A percentile compares a stretch with the other conserved stretches of the same genome.
phyloP scores from a whole-genome alignment of 1,140 invertebrate genomes.

The Camponotus vicinus region DNA sequence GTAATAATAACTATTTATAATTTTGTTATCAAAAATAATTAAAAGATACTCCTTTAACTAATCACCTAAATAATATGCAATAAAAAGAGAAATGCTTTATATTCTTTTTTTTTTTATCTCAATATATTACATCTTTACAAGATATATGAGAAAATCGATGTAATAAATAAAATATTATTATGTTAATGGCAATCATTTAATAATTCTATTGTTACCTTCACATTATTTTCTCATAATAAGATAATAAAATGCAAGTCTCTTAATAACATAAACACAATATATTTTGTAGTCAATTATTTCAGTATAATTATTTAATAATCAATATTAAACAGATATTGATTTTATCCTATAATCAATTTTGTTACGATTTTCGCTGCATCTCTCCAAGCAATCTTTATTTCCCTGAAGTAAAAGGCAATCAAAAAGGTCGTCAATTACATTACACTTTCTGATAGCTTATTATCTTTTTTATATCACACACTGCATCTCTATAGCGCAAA shows the following conservation, averaged over 20 bases:
- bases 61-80: neutral
- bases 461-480: slow-evolving; percentile 47
- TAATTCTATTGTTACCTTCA: neutral
- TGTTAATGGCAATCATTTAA: neutral
- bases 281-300: neutral
- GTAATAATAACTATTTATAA: neutral
- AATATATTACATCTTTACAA: neutral
- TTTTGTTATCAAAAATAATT: neutral
- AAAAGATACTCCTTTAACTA: neutral
- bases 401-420: slow-evolving; percentile 75
- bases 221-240: neutral
- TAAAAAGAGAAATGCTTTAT: neutral
- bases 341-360: neutral
- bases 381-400: slow-evolving; percentile 66
- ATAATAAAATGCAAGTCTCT: neutral
- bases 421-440: slow-evolving; percentile 64
- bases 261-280: neutral
- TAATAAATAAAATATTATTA: neutral
- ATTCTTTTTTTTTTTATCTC: neutral
- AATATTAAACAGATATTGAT: slow-evolving; percentile 8
- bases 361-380: neutral
- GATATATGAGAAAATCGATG: neutral
- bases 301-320: slow-evolving; percentile 7
- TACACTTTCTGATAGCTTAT: slow-evolving; percentile 66
- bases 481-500: neutral